Conservation (phyloP, 1,140 invertebrate species). For the Pseudoatta argentina region DNA sequence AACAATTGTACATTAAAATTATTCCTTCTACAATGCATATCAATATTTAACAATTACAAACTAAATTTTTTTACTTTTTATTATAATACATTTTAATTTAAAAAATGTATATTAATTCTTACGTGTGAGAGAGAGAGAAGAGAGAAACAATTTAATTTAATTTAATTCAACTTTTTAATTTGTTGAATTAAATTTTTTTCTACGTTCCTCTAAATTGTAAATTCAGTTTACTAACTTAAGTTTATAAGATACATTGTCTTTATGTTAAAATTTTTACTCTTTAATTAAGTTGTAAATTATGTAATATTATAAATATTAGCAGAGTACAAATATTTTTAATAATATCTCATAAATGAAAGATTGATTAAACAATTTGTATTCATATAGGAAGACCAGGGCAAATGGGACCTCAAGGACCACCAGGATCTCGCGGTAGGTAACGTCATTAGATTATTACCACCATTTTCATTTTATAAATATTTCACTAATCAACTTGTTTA, state of each 20-base stretch:
- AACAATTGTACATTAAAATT: background rate
- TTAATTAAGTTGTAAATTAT: background rate
- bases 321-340: background rate
- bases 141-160: background rate
- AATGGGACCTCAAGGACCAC: conserved; percentile 87
- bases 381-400: conserved; percentile 85
- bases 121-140: background rate
- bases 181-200: background rate
- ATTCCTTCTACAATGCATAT: background rate
- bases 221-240: background rate
- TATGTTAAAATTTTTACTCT: background rate
- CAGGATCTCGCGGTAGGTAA: conserved; percentile 86
- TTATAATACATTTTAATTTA: background rate
- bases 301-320: background rate
- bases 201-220: background rate
- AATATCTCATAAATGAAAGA: background rate
- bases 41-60: background rate
- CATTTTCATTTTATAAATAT: background rate
- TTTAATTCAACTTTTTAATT: conserved; percentile 2
- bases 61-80: background rate
- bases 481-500: conserved; percentile 28
- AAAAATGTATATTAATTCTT: background rate
- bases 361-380: conserved; percentile 24
- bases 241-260: background rate
- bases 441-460: background rate